Base-by-base conservation (phyloP, 2,113 vertebrate species). In the Cinclus cinclus region DNA sequence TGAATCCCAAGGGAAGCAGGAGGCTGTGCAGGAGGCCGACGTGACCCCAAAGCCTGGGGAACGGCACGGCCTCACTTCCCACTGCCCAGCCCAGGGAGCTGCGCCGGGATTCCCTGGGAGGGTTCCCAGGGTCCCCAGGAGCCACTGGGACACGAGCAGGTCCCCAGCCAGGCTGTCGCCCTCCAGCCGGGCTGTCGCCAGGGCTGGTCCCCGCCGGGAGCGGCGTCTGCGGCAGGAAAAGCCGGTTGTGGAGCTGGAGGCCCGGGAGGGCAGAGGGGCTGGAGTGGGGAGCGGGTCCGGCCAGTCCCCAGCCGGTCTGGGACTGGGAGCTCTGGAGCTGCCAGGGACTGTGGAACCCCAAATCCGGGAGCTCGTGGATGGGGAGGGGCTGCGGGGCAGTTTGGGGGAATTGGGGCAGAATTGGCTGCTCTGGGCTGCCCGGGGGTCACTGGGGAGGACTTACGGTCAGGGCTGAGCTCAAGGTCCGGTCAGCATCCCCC, bases 211-310 rank as follows among this genome's bases (percentile, higher is more conserved):
- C 78, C 37, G 5, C 55, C n/a, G 82, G 78, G 35, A 71, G 44
- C 64, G 39, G 88, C 73, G 4, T 10, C 21, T 0, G 62, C 47
- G 35, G 89, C 93, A 93, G 91, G 93, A 95, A 93, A 90, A 96
- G 95, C 93, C 78, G 74, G 95, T 92, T 73, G 3, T n/a, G 53
- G 46, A 63, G 53, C 10, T 3, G 59, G 8, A 73, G 35, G 58
- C 56, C 37, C 10, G 44, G 42, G 53, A 64, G 44, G 11, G 53
- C 7, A 7, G 46, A n/a, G 13, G 46, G 68, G 53, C 10, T 3
- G 59, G 8, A 73, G 35, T 14, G 2, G 67, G 76, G 87, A 93
- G 91, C 89, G 83, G 88, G 89, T 92, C 91, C 16, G 85, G 67
- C 59, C 70, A 11, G 80, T 89, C 70, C 83, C 16, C 20, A 31